Evolutionary conservation across 2,113 vertebrate genomes (phyloP).

Genomic region (Eudyptes chrysolophus): DNA sequence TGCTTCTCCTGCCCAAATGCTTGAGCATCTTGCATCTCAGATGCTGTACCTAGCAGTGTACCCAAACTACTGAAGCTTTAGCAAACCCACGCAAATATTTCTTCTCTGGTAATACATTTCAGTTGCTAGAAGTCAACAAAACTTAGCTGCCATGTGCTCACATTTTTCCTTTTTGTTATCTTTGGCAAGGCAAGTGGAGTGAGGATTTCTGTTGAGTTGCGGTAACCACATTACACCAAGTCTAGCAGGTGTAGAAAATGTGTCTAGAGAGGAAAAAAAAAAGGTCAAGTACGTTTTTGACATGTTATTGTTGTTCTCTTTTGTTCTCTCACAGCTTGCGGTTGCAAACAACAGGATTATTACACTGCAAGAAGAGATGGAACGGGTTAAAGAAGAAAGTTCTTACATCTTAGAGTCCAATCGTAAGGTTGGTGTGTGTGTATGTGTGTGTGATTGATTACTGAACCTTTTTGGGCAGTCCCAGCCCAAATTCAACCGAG

Average conservation of each 20-base stretch:
- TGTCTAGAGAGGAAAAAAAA: neutral
- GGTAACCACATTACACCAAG: fast-evolving
- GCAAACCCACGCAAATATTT: neutral
- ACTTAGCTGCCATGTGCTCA: neutral
- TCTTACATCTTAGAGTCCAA: conserved; percentile 88
- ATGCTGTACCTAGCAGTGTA: neutral
- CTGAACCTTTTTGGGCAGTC: neutral
- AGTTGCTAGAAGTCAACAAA: neutral
- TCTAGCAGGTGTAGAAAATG: neutral
- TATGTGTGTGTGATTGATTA: no score
- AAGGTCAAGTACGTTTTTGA: fast-evolving
- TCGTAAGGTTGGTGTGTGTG: conserved; percentile 78
- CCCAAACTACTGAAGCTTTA: neutral
- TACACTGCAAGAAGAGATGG: conserved; percentile 95
- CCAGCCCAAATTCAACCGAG: neutral
- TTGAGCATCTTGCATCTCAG: neutral
- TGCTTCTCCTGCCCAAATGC: neutral
- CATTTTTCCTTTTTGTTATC: neutral
- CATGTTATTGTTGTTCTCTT: neutral
- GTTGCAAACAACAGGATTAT: conserved; percentile 98
- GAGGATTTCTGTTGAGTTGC: neutral
- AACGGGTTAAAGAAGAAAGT: conserved; percentile 91
- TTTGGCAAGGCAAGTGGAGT: neutral
- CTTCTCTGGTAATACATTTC: neutral
- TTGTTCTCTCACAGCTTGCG: conserved; percentile 81